phyloP scores from a whole-genome alignment of 1,140 invertebrate genomes.

The Harlomillsia oculata region DNA sequence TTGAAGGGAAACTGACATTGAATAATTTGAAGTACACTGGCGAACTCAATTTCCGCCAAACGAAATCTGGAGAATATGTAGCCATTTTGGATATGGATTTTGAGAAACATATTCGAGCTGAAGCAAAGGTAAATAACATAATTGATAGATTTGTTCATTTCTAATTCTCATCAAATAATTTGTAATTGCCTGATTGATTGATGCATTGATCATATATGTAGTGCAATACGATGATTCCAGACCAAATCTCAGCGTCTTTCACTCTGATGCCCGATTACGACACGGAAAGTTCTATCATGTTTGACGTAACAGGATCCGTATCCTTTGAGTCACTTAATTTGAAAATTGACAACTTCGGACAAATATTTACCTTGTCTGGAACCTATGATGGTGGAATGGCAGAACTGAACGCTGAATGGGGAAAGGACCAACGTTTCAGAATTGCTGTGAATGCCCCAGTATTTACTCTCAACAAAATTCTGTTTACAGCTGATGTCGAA shows the following conservation, averaged over 20 bases:
- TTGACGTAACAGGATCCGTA: neutral
- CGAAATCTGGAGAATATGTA: slow-evolving; percentile 13
- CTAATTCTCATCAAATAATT: no score
- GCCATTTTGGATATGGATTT: slow-evolving; percentile 22
- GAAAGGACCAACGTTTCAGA: neutral
- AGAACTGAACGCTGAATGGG: neutral
- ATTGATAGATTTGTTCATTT: neutral
- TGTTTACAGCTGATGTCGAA: slow-evolving; percentile 7
- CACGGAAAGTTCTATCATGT: neutral
- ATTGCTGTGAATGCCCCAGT: neutral
- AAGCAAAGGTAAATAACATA: slow-evolving; percentile 24
- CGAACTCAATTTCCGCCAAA: slow-evolving; percentile 13
- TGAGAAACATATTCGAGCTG: slow-evolving; percentile 18
- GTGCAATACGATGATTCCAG: neutral
- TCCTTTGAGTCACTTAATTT: slow-evolving; percentile 1
- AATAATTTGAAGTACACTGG: slow-evolving; percentile 33
- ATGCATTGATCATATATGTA: neutral
- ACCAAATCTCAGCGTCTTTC: neutral
- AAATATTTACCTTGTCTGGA: neutral
- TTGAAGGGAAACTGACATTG: slow-evolving; percentile 31
- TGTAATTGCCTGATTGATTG: neutral
- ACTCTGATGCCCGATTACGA: slow-evolving; percentile 12
- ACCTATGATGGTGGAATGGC: neutral
- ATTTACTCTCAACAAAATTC: neutral
- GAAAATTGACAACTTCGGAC: slow-evolving; percentile 21